Percentiles rank a stretch among this genome's conserved stretches.
phyloP scores from a whole-genome alignment of 2,113 vertebrate genomes.

The Zootoca vivipara region DNA sequence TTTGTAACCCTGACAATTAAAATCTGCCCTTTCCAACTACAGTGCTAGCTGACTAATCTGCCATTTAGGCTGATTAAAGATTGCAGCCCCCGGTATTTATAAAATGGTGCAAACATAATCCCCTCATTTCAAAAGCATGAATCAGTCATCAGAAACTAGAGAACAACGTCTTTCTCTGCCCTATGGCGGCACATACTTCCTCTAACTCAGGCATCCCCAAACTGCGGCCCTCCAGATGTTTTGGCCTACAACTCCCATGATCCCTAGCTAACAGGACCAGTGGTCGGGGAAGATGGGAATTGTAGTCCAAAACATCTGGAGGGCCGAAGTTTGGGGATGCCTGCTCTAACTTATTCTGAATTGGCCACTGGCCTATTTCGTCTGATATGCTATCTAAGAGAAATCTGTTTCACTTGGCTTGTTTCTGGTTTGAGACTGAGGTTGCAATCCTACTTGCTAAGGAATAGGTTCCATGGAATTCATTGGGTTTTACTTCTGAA shows the following conservation, averaged over 20 bases:
- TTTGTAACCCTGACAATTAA: constrained; percentile 12
- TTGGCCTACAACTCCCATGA: no score
- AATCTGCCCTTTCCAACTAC: neutral
- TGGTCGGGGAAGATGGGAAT: no score
- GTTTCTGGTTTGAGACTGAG: neutral
- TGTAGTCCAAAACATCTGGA: no score
- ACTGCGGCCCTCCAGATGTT: no score
- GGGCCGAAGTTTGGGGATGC: no score
- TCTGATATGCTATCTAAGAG: neutral
- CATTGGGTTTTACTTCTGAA: neutral
- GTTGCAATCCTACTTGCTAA: neutral
- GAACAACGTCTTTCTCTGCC: neutral
- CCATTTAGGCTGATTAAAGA: constrained; percentile 7
- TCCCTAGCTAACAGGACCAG: no score
- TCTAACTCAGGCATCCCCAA: no score
- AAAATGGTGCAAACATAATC: neutral
- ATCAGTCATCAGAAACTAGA: neutral
- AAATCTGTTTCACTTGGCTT: neutral
- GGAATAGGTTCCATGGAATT: neutral
- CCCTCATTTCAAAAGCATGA: neutral
- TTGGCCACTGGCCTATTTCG: neutral
- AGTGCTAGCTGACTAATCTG: neutral
- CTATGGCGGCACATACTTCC: neutral
- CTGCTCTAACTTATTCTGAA: neutral
- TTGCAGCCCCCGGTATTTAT: neutral